phyloP scores from a whole-genome alignment of 64 coral and sea anemone genomes.

The Montipora sp. region DNA sequence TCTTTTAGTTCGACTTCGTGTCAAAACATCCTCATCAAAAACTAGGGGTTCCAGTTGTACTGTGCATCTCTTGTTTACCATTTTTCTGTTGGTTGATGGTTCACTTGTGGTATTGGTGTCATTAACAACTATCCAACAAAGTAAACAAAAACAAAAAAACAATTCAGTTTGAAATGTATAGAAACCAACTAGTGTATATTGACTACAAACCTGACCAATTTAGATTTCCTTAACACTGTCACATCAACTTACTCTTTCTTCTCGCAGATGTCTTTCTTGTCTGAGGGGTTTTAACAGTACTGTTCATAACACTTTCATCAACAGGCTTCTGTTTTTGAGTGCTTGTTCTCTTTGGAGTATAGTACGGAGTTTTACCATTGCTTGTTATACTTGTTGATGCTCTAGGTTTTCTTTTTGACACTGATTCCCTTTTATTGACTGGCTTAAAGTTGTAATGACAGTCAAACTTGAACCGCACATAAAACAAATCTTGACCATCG shows the following conservation, averaged over 20 bases:
- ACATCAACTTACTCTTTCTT: slow-evolving; percentile 9
- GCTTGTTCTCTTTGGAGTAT: background rate
- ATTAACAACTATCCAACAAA: background rate
- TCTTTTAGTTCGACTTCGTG: slow-evolving; percentile 11
- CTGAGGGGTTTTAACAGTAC: background rate
- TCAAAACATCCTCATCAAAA: background rate
- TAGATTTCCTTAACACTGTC: background rate
- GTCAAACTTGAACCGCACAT: slow-evolving; percentile 63
- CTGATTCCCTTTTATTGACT: slow-evolving; percentile 24
- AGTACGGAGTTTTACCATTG: slow-evolving; percentile 3
- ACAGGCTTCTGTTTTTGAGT: background rate
- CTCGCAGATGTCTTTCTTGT: slow-evolving; percentile 17
- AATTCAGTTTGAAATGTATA: background rate
- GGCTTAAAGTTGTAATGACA: slow-evolving; percentile 24
- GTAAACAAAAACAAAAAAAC: background rate
- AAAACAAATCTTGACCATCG: slow-evolving; percentile 18
- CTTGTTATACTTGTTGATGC: background rate
- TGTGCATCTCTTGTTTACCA: background rate
- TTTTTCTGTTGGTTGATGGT: background rate
- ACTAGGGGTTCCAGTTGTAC: slow-evolving; percentile 9
- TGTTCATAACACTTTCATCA: background rate
- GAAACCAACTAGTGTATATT: no score
- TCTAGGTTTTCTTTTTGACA: background rate
- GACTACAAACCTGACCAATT: background rate
- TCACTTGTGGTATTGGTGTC: background rate